phyloP scores from a whole-genome alignment of 2,888 invertebrate species.

The Homarus gammarus region DNA sequence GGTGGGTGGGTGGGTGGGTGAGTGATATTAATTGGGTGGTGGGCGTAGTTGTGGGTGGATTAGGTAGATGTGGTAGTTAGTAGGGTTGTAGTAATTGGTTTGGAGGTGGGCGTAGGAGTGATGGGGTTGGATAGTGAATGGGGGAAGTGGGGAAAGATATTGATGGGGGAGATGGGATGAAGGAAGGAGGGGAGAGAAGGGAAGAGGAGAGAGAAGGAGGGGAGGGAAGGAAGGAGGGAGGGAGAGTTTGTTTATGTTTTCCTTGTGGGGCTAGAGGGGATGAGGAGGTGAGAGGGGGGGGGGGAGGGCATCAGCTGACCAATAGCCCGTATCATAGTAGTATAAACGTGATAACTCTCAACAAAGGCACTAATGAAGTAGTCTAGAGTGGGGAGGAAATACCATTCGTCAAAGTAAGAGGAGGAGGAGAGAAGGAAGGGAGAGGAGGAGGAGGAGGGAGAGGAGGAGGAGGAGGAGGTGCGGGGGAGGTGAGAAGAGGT shows the following conservation, averaged over 20 bases:
- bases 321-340: too few relatives aligned
- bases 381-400: not conserved
- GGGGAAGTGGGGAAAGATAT: not conserved
- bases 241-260: not conserved
- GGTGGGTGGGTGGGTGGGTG: not conserved
- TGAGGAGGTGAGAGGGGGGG: too few relatives aligned
- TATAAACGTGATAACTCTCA: too few relatives aligned
- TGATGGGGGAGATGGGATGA: not conserved
- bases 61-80: not conserved
- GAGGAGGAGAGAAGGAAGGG: too few relatives aligned
- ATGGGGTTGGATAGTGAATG: not conserved
- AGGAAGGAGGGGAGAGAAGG: not conserved
- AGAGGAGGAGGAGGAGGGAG: too few relatives aligned
- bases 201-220: not conserved
- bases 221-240: not conserved
- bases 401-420: not conserved
- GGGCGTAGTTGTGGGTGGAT: not conserved
- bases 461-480: too few relatives aligned
- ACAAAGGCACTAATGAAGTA: not conserved
- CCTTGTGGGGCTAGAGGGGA: not conserved
- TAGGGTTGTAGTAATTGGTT: not conserved
- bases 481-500: too few relatives aligned
- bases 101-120: not conserved
- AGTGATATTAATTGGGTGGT: not conserved
- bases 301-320: too few relatives aligned